A percentile compares a stretch with the other conserved stretches of the same genome.
These are phyloP conservation scores for Botia kubotai DNA, from an alignment of 2,797 vertebrate genomes.

Conservation along the genomic window DNA sequence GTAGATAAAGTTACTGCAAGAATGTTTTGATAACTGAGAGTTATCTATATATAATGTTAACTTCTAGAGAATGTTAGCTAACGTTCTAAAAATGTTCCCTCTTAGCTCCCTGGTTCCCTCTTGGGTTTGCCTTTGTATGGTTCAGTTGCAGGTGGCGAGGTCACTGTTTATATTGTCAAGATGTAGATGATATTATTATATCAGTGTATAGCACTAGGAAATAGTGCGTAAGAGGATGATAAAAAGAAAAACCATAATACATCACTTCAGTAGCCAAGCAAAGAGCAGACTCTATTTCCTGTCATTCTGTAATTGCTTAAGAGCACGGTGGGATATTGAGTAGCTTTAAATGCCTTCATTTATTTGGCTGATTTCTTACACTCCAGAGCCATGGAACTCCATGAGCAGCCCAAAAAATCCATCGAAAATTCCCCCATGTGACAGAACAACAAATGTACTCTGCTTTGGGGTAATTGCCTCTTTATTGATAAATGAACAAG, in stretches of 20 bases:
- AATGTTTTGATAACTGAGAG: too few relatives aligned
- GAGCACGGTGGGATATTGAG: constrained; percentile 54
- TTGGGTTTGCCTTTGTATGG: background rate
- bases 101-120: background rate
- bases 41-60: too few relatives aligned
- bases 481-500: constrained; percentile 55
- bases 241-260: background rate
- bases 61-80: too few relatives aligned
- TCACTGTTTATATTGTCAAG: constrained; percentile 7
- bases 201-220: background rate
- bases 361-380: constrained; percentile 54
- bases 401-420: constrained; percentile 47
- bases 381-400: constrained; percentile 8
- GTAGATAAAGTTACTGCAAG: too few relatives aligned
- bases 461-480: constrained; percentile 55
- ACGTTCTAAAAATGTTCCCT: too few relatives aligned
- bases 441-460: constrained; percentile 59
- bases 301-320: constrained; percentile 50
- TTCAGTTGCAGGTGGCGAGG: constrained; percentile 15
- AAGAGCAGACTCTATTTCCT: constrained; percentile 36
- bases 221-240: background rate
- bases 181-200: background rate
- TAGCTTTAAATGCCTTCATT: constrained; percentile 59
- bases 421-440: constrained; percentile 38
- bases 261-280: constrained; percentile 14